Percentiles rank a stretch among this genome's conserved stretches.
phyloP scores from a whole-genome alignment of 2,113 vertebrate species.

The Chionis minor region DNA sequence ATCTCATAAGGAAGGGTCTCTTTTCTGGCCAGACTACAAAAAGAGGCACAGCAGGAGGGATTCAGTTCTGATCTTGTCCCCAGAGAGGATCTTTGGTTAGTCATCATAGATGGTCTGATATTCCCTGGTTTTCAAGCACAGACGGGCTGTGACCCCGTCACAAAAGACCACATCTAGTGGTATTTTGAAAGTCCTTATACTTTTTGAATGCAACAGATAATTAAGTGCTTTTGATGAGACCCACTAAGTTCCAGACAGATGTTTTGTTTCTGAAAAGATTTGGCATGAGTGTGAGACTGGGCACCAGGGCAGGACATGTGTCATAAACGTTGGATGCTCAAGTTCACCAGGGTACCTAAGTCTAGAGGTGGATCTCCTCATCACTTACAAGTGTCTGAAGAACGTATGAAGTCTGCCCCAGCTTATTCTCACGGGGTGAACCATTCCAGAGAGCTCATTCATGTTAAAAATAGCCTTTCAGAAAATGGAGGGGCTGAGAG shows the following conservation, averaged over 20 bases:
- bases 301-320: not conserved
- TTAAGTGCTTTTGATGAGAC: not conserved
- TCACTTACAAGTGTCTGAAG: not conserved
- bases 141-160: no score
- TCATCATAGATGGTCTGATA: not conserved
- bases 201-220: not conserved
- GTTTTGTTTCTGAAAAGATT: not conserved
- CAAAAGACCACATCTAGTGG: not conserved
- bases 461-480: not conserved
- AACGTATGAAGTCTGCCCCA: not conserved
- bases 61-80: not conserved
- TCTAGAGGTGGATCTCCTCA: not conserved
- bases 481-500: not conserved
- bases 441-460: not conserved
- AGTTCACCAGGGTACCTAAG: not conserved
- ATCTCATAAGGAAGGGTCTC: not conserved
- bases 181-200: not conserved
- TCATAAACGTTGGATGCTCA: not conserved
- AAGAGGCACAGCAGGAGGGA: not conserved
- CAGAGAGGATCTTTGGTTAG: not conserved
- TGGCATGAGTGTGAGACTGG: not conserved
- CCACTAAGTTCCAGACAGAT: not conserved
- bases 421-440: not conserved
- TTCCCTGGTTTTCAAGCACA: not conserved
- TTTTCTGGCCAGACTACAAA: not conserved